Evolutionary conservation across 2,113 vertebrate genomes (phyloP).

Genomic region (Alligator mississippiensis): DNA sequence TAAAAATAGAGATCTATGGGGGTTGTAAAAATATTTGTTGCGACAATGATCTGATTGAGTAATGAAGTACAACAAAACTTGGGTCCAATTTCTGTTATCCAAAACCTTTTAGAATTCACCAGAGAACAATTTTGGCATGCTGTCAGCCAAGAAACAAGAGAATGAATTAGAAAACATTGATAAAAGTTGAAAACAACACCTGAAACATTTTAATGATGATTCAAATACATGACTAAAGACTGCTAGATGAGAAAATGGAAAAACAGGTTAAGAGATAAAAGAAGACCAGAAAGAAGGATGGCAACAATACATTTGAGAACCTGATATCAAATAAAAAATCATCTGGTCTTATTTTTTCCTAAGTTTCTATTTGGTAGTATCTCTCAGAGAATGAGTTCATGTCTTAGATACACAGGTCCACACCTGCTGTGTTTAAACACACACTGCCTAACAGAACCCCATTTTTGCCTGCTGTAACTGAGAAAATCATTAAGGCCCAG

Average conservation of each 20-base stretch:
- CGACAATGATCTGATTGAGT: conserved; percentile 73
- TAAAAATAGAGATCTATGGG: conserved; percentile 74
- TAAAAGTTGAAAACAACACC: conserved; percentile 75
- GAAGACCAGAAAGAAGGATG: neutral
- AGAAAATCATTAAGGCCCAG: conserved; percentile 13
- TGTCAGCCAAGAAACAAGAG: conserved; percentile 72
- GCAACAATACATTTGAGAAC: conserved; percentile 25
- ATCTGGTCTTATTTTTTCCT: neutral
- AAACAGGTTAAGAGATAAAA: conserved; percentile 28
- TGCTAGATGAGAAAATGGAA: conserved; percentile 50
- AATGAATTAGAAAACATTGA: conserved; percentile 75
- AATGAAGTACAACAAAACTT: conserved; percentile 73
- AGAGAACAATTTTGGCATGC: conserved; percentile 75
- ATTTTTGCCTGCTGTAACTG: conserved; percentile 16
- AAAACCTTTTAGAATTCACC: conserved; percentile 73
- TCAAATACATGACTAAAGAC: conserved; percentile 44
- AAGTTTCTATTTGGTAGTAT: neutral
- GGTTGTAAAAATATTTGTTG: conserved; percentile 68
- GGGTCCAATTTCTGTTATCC: conserved; percentile 63
- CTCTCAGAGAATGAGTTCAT: neutral
- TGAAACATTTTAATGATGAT: conserved; percentile 62
- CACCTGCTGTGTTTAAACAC: neutral
- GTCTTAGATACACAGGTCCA: neutral
- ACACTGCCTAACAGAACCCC: neutral
- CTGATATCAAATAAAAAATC: conserved; percentile 23